Evolutionary conservation across 2,888 invertebrate species (phyloP).

Genomic region (Orgyia antiqua): DNA sequence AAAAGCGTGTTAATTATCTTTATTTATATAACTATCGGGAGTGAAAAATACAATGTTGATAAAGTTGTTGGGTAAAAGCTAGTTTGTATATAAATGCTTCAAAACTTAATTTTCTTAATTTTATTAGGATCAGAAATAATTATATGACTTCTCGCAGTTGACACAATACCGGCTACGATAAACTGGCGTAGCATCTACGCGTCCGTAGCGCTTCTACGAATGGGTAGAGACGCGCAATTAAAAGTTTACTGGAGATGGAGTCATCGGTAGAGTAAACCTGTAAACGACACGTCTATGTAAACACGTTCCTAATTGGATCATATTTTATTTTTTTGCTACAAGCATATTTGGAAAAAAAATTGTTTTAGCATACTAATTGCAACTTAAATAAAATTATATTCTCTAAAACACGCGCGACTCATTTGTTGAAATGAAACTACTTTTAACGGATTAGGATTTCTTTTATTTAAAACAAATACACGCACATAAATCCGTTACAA

Average conservation of each 20-base stretch:
- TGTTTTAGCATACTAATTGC: slow-evolving; percentile 21
- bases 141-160: slow-evolving; percentile 1
- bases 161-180: slow-evolving; percentile 19
- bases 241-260: slow-evolving; percentile 44
- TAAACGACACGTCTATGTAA: slow-evolving; percentile 45
- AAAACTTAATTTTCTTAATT: too few relatives aligned
- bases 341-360: slow-evolving; percentile 8
- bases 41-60: too few relatives aligned
- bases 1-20: too few relatives aligned
- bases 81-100: too few relatives aligned
- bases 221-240: slow-evolving; percentile 39
- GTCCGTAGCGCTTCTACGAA: slow-evolving; percentile 15
- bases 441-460: too few relatives aligned
- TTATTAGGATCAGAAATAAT: background rate
- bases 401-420: too few relatives aligned
- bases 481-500: too few relatives aligned
- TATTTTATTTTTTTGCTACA: slow-evolving; percentile 26
- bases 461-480: too few relatives aligned
- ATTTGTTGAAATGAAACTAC: too few relatives aligned
- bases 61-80: too few relatives aligned
- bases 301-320: slow-evolving; percentile 41
- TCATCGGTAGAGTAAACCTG: slow-evolving; percentile 40
- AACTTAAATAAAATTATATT: slow-evolving; percentile 7
- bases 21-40: too few relatives aligned
- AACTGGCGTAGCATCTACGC: slow-evolving; percentile 18